phyloP scores from a whole-genome alignment of 2,888 invertebrate genomes.

The Amiota communis region DNA sequence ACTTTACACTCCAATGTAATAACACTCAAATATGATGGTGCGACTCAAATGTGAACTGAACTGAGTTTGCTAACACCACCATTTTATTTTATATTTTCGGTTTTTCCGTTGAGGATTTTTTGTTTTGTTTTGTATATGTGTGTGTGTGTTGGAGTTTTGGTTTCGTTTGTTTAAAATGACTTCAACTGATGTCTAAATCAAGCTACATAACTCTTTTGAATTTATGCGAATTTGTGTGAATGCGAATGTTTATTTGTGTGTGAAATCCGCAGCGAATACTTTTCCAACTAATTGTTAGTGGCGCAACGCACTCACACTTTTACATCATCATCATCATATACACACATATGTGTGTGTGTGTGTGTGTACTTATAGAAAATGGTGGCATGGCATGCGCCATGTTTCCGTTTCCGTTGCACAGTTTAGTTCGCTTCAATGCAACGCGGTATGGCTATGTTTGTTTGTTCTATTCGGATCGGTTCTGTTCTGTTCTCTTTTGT shows the following conservation, averaged over 20 bases:
- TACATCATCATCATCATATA: neutral
- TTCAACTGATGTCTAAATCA: constrained; percentile 22
- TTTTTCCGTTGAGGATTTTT: neutral
- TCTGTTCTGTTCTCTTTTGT: neutral
- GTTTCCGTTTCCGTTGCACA: constrained; percentile 23
- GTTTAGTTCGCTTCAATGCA: constrained; percentile 14
- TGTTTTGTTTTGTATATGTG: neutral
- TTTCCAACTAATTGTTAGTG: constrained; percentile 59
- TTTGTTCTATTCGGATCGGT: too few species aligned
- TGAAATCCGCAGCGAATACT: constrained; percentile 40
- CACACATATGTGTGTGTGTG: neutral
- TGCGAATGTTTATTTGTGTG: constrained; percentile 31
- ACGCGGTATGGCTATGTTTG: neutral
- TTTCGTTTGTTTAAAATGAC: neutral
- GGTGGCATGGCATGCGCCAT: constrained; percentile 16
- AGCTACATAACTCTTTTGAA: neutral
- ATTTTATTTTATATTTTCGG: too few species aligned
- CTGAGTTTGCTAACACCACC: neutral
- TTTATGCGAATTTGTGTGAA: neutral
- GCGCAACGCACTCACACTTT: constrained; percentile 42
- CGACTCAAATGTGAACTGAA: neutral
- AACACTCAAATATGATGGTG: constrained; percentile 15
- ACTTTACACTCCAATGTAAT: constrained; percentile 1
- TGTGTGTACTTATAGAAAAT: neutral
- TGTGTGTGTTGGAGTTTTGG: constrained; percentile 21